These are phyloP conservation scores for Phlogophora meticulosa DNA, from an alignment of 2,888 invertebrate genomes.

Conservation along the genomic window DNA sequence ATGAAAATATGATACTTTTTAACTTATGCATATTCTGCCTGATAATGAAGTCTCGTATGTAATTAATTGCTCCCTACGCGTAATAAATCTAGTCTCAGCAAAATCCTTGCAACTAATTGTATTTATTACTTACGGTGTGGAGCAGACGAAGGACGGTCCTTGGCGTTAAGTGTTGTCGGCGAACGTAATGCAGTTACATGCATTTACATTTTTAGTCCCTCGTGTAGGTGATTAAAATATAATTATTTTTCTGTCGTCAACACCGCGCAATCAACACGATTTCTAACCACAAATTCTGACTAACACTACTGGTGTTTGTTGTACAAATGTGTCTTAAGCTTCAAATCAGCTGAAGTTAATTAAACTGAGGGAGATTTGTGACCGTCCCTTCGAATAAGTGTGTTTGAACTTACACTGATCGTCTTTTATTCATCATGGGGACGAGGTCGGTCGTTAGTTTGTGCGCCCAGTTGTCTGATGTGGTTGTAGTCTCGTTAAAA, in stretches of 20 bases:
- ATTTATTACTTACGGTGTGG: not conserved
- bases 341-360: slow-evolving; percentile 37
- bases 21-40: not conserved
- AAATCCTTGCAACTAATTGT: not conserved
- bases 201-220: not conserved
- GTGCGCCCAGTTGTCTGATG: slow-evolving; percentile 51
- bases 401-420: slow-evolving; percentile 23
- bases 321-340: slow-evolving; percentile 14
- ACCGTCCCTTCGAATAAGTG: slow-evolving; percentile 14
- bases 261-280: not conserved
- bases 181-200: not conserved
- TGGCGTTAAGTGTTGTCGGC: not conserved
- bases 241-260: too few relatives aligned
- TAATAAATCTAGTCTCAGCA: not conserved
- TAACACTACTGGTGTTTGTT: not conserved
- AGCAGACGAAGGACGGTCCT: not conserved
- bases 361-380: slow-evolving; percentile 25
- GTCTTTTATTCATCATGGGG: slow-evolving; percentile 28
- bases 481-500: slow-evolving; percentile 68
- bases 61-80: not conserved
- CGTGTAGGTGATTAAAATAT: too few relatives aligned
- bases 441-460: slow-evolving; percentile 35
- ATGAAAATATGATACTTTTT: not conserved
- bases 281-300: not conserved
- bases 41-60: not conserved